Evolutionary conservation across 2,113 vertebrate species (phyloP).

Genomic region (Nibea albiflora): DNA sequence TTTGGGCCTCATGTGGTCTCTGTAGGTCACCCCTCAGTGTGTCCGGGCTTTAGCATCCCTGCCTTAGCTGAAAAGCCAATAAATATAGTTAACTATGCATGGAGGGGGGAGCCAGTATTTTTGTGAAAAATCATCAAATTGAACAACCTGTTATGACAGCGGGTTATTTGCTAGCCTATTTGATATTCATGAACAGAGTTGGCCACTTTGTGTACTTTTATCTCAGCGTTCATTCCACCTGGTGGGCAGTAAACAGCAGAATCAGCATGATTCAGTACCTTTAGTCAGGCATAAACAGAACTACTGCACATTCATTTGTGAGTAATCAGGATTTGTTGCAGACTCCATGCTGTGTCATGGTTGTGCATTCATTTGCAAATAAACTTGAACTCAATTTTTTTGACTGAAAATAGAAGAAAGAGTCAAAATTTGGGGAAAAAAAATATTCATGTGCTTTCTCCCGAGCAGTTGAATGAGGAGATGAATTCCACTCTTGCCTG

Average conservation of each 20-base stretch:
- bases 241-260: neutral
- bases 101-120: neutral
- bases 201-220: neutral
- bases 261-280: slow-evolving; percentile 1
- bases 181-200: too few relatives aligned
- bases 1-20: neutral
- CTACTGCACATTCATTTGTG: slow-evolving; percentile 9
- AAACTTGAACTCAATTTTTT: neutral
- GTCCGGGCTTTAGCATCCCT: neutral
- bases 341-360: neutral
- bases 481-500: neutral
- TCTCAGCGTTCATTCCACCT: neutral
- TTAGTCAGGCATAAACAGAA: neutral
- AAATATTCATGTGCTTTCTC: neutral
- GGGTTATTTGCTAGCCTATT: too few relatives aligned
- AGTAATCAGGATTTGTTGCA: slow-evolving; percentile 17
- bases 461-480: neutral
- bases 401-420: neutral
- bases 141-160: too few relatives aligned
- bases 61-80: neutral
- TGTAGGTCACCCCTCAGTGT: neutral
- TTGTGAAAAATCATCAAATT: neutral
- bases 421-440: neutral
- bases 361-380: neutral
- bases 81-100: neutral